phyloP scores from a whole-genome alignment of 2,113 vertebrate genomes.

The Penelope pileata region DNA sequence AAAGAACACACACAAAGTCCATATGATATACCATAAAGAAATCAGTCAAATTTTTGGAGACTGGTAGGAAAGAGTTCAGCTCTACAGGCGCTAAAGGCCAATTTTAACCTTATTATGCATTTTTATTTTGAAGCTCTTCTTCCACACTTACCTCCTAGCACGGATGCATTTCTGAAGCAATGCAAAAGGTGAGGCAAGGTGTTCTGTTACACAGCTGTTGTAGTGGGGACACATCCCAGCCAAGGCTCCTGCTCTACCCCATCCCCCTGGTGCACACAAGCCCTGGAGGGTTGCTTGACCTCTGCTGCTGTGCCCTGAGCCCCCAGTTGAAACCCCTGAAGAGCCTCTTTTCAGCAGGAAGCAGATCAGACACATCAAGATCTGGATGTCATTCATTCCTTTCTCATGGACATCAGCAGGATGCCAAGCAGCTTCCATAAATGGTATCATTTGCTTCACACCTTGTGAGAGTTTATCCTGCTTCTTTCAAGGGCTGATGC shows the following conservation, averaged over 20 bases:
- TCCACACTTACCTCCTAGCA: neutral
- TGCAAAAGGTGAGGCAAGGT: rapidly evolving
- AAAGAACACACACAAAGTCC: neutral
- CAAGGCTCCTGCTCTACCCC: rapidly evolving
- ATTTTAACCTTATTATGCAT: neutral
- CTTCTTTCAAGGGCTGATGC: neutral
- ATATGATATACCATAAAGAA: neutral
- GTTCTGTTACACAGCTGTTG: neutral
- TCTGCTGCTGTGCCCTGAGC: neutral
- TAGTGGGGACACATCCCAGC: rapidly evolving
- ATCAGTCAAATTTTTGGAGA: neutral
- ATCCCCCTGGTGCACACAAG: rapidly evolving
- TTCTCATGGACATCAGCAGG: neutral
- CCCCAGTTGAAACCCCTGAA: neutral
- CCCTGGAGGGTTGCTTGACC: neutral
- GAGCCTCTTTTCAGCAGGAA: neutral
- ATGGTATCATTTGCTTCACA: neutral
- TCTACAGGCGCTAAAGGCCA: neutral
- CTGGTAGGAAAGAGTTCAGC: neutral
- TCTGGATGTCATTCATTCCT: neutral
- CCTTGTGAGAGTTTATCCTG: neutral
- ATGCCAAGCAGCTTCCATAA: neutral
- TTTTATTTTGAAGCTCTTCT: neutral
- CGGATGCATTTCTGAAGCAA: neutral
- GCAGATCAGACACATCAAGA: neutral